Conservation (phyloP, 2,797 vertebrate species). For the Scyliorhinus canicula region DNA sequence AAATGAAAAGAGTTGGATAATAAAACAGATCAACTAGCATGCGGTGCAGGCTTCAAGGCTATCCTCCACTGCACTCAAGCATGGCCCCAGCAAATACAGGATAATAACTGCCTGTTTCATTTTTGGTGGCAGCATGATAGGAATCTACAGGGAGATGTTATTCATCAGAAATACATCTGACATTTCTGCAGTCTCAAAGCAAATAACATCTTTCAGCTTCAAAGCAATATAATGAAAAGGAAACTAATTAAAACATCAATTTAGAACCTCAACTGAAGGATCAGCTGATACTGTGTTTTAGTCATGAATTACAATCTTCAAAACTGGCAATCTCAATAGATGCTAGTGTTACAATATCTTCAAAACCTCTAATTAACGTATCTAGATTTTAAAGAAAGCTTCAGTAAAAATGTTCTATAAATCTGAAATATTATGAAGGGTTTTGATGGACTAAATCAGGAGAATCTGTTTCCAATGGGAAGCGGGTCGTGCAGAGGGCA, state of each 20-base stretch:
- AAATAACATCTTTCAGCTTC: background rate
- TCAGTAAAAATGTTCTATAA: background rate
- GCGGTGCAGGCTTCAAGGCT: background rate
- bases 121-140: background rate
- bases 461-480: background rate
- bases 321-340: background rate
- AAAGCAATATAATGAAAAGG: background rate
- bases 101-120: background rate
- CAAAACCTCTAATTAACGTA: background rate
- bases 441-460: background rate
- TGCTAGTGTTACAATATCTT: background rate
- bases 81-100: background rate
- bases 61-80: background rate
- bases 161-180: constrained; percentile 5
- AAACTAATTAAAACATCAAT: background rate
- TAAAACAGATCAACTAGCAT: background rate
- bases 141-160: background rate
- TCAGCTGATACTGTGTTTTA: background rate
- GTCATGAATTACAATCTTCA: background rate
- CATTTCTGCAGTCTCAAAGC: constrained; percentile 2
- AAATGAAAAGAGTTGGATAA: background rate
- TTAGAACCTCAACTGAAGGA: background rate
- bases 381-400: constrained; percentile 4
- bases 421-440: background rate
- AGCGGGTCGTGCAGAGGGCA: background rate